Base-by-base conservation (phyloP, 2,888 invertebrate genomes). In the Cataglyphis altisquamis region DNA sequence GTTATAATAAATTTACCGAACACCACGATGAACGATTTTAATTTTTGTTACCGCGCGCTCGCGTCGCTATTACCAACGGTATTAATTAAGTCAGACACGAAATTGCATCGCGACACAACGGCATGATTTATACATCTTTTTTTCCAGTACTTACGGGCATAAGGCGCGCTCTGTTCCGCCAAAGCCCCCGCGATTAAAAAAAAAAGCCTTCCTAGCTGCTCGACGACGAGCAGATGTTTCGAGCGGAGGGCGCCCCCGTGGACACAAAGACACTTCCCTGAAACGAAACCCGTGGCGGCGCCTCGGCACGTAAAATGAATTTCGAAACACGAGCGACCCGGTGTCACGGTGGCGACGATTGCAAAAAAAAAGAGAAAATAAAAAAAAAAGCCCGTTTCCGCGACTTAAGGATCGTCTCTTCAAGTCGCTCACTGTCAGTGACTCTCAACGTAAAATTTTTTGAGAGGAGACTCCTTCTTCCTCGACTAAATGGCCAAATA, bases 211-310 rank as follows among this genome's bases (percentile, higher is more conserved):
- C 82, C 84, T 87, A 87, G 84, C 84, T 86, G 83, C 86, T 55
- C 67, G 67, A 77, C 83, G 84, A 68, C 68, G 82, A 87, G 89
- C 91, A 91, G 91, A 92, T 92, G 91, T 91, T 90, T 84, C 82
- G 82, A 88, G 86, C 75, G 82, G 82, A 64, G 82, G 75, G 84
- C 77, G 66, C 36, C n/a, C 67, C 32, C 32, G 21, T 62, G 83
- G 86, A 87, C 87, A 82, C 88, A 84, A 87, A 85, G 78, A 63
- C 85, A 39, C 86, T 89, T 89, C 89, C 86, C 73, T 87, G 84
- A 89, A 87, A 57, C 41, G 66, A 66, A 83, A 67, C 55, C 39
- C 75, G 32, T 52, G 77, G 68, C 52, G 85, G 88, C 88, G 87
- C 84, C 88, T 32, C 12, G 15, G 18, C 70, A 74, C 82, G 80